Conservation (phyloP, 2,797 vertebrate genomes). For the Phoeniculus purpureus region DNA sequence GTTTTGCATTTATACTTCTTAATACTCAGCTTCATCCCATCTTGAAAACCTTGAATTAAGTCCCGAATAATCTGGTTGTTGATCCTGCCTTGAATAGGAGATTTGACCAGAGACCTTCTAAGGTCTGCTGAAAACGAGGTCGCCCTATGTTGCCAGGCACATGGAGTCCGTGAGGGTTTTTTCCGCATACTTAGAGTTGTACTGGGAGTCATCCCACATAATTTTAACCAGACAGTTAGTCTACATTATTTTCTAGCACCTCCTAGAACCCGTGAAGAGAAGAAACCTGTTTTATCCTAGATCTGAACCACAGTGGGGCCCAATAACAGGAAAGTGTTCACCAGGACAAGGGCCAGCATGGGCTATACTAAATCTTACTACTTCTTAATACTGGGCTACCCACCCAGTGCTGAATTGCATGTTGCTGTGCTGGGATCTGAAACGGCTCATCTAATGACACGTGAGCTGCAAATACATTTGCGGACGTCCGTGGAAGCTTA, state of each 20-base stretch:
- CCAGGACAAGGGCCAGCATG: neutral
- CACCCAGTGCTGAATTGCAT: neutral
- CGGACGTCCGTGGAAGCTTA: neutral
- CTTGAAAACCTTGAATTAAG: neutral
- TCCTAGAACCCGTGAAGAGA: neutral
- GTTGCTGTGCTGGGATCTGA: neutral
- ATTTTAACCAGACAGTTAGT: neutral
- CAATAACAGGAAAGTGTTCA: neutral
- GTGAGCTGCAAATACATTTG: neutral
- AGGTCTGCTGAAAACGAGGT: neutral
- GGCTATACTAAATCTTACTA: neutral
- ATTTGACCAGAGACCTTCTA: neutral
- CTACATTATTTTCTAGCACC: neutral
- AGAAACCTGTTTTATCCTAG: neutral
- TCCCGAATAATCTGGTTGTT: neutral
- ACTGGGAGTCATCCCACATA: neutral
- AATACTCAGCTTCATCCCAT: neutral
- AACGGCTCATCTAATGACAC: neutral
- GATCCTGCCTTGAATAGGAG: neutral
- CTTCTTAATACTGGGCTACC: rapidly evolving
- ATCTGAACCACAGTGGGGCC: neutral
- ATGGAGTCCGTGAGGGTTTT: neutral
- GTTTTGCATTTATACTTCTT: neutral
- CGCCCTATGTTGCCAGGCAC: neutral
- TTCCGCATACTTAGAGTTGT: neutral